phyloP scores from a whole-genome alignment of 2,113 vertebrate species.

The Atherinomorus stipes region DNA sequence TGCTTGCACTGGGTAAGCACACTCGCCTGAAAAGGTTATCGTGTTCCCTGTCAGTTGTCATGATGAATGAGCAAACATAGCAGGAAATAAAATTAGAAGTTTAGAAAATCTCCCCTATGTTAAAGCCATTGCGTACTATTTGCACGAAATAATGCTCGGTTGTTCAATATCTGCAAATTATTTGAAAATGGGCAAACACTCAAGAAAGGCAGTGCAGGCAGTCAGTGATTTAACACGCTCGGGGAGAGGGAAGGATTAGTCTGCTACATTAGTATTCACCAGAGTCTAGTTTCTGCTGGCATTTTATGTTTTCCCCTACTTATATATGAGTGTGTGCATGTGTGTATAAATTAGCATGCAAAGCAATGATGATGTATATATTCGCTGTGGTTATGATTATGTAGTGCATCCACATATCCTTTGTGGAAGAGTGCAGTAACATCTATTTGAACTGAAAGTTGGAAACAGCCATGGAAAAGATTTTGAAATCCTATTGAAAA shows the following conservation, averaged over 20 bases:
- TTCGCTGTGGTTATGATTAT: constrained; percentile 20
- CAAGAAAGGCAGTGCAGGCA: constrained; percentile 17
- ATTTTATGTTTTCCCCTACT: constrained; percentile 24
- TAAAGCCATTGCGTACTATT: constrained; percentile 3
- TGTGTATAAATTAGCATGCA: constrained; percentile 16
- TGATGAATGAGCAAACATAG: constrained; percentile 71
- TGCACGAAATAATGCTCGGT: constrained; percentile 7
- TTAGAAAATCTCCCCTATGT: constrained; percentile 27
- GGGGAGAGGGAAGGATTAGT: constrained; percentile 15
- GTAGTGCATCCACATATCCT: constrained; percentile 9
- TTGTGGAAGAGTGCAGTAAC: not conserved
- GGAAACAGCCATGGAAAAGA: no score
- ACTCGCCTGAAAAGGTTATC: constrained; percentile 79
- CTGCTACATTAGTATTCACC: constrained; percentile 53
- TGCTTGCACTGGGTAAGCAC: constrained; percentile 75
- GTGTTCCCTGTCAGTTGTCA: constrained; percentile 74
- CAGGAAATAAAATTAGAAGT: constrained; percentile 67
- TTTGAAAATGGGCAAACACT: constrained; percentile 20
- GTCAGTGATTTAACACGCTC: constrained; percentile 26
- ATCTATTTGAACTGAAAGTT: constrained; percentile 20
- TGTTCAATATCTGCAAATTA: constrained; percentile 9
- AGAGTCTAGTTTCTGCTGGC: constrained; percentile 40
- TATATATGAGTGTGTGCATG: not conserved
- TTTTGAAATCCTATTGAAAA: no score
- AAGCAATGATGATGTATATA: not conserved